A percentile compares a stretch with the other conserved stretches of the same genome.
Conservation (phyloP, 2,113 vertebrate genomes). For the Aix galericulata region DNA sequence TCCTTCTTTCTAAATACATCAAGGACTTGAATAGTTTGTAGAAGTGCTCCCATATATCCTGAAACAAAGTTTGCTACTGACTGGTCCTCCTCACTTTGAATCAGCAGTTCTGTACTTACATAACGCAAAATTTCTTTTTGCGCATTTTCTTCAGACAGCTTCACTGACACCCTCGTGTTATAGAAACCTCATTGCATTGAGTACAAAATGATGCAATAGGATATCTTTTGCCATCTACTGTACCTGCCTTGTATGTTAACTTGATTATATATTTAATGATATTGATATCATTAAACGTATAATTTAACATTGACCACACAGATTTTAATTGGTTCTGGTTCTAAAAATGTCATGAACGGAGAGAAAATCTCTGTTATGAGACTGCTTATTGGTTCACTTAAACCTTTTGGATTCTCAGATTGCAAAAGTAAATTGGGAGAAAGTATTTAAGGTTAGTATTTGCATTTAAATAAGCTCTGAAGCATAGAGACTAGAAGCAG, state of each 20-base stretch:
- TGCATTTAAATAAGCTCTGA: conserved; percentile 60
- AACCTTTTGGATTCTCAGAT: background rate
- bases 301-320: background rate
- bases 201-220: background rate
- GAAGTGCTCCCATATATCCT: background rate
- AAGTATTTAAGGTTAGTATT: conserved; percentile 28
- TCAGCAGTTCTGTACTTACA: background rate
- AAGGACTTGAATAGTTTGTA: background rate
- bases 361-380: conserved; percentile 9
- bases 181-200: background rate
- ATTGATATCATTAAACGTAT: conserved; percentile 7
- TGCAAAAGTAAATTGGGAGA: conserved; percentile 21
- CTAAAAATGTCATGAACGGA: conserved; percentile 7
- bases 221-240: background rate
- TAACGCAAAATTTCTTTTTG: background rate
- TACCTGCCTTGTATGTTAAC: background rate
- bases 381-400: background rate
- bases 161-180: background rate
- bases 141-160: background rate
- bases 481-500: background rate
- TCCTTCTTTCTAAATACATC: background rate
- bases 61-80: background rate
- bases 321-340: conserved; percentile 18
- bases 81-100: background rate
- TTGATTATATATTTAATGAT: background rate